Evolutionary conservation across 2,113 vertebrate species (phyloP), one percentile per base, ranked within the genome.

Genomic region (Bettongia penicillata): DNA sequence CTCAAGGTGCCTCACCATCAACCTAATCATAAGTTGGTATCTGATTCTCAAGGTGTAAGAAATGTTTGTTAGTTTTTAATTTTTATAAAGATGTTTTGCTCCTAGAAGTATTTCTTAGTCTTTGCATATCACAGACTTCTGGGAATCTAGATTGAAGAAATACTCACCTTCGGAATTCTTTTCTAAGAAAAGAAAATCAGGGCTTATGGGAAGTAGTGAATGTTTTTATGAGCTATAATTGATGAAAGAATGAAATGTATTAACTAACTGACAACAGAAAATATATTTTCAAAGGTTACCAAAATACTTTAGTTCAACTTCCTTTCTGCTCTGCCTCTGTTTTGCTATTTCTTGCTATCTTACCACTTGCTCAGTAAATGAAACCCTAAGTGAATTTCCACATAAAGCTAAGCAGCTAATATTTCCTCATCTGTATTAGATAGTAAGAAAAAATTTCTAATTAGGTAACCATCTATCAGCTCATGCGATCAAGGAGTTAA

Each of bases 191-290:
- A 93, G 52, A 97, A 96, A 68, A 93, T 93, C 68, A 96, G 93
- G n/a, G 12, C 52, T 97, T 8, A 94, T 96, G 91, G 89, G 94
- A 96, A 97, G 28, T 93, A 95, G 96, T 92, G 96, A 53, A 92
- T 53, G 89, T 95, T 97, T 93, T 96, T 97, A 94, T 49, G 57
- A 57, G 25, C 8, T 97, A 47, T 92, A 98, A 97, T 95, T 98
- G 97, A 98, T 94, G 97, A 96, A 98, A 98, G 92, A 95, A 97
- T 91, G 95, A 97, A 97, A 94, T 96, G 47, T 95, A 97, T 96
- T 96, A 97, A 95, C 94, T 98, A 97, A 97, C 97, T 98, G 94
- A 98, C 94, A 95, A 97, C 96, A 98, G 95, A 51, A 98, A 96
- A 97, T 94, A 91, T 97, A 84, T 98, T 97, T 98, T 96, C 14